Percentiles rank a stretch among this genome's conserved stretches.
These are phyloP conservation scores for Hypomesus transpacificus DNA, from an alignment of 2,113 vertebrate genomes.

Conservation along the genomic window DNA sequence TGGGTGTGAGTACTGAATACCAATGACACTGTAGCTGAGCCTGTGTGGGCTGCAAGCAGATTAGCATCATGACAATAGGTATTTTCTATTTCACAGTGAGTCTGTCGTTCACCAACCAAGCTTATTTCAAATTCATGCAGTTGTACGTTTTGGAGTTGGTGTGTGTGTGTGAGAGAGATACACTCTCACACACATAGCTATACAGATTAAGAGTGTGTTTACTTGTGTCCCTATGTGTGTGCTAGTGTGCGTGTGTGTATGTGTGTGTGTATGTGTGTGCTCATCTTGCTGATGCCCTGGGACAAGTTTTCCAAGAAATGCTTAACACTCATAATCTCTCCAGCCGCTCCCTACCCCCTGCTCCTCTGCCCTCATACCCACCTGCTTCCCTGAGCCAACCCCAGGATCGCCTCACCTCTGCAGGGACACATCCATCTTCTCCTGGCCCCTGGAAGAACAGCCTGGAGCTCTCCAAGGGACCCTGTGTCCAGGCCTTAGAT, in stretches of 20 bases:
- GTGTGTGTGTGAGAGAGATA: neutral
- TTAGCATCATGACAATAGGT: conserved; percentile 5
- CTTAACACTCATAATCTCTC: neutral
- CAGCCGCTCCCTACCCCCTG: neutral
- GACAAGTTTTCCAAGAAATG: neutral
- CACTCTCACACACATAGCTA: no score
- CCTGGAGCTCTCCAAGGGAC: conserved; percentile 28
- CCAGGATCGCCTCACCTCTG: conserved; percentile 16
- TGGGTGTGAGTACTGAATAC: neutral
- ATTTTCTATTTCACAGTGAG: neutral
- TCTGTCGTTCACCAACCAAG: neutral
- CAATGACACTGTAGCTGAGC: neutral
- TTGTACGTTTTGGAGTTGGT: neutral
- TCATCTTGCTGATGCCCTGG: neutral
- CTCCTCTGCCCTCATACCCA: neutral
- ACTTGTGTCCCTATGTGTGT: neutral
- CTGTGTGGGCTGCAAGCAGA: conserved; percentile 3
- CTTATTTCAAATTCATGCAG: conserved; percentile 3
- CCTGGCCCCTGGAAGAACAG: conserved; percentile 16
- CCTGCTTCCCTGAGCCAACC: conserved; percentile 3
- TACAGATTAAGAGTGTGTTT: no score
- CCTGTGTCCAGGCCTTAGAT: conserved; percentile 16
- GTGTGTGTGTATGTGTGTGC: neutral
- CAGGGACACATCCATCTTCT: conserved; percentile 16
- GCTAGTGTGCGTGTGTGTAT: neutral